Conservation (phyloP, 2,113 vertebrate genomes). For the Scortum barcoo region DNA sequence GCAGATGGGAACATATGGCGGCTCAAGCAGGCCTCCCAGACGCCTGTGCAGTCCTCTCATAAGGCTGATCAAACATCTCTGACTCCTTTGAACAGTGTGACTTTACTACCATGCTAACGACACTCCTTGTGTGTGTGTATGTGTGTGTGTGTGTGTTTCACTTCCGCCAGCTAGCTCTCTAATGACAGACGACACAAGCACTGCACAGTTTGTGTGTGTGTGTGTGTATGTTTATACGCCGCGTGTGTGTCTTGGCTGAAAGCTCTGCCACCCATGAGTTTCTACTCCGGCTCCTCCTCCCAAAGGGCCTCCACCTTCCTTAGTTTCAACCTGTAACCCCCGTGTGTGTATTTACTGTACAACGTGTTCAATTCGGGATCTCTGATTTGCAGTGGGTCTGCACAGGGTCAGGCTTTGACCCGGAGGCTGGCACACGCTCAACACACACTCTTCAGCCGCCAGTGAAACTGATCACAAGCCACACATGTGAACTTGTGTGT, state of each 20-base stretch:
- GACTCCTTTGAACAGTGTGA: constrained; percentile 79
- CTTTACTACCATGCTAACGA: constrained; percentile 75
- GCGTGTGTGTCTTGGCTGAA: constrained; percentile 58
- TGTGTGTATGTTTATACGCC: constrained; percentile 39
- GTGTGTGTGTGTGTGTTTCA: constrained; percentile 57
- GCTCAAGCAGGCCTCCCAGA: constrained; percentile 63
- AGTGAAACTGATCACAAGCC: constrained; percentile 69
- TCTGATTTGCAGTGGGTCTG: constrained; percentile 60
- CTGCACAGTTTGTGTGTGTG: constrained; percentile 33
- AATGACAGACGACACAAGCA: constrained; percentile 76
- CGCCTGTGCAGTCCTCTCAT: constrained; percentile 59
- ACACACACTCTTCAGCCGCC: constrained; percentile 58
- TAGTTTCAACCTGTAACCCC: constrained; percentile 66
- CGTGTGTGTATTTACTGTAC: constrained; percentile 55
- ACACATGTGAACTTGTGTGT: constrained; percentile 54
- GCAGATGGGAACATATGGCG: constrained; percentile 43
- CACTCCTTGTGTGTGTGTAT: constrained; percentile 57
- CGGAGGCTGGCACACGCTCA: constrained; percentile 63
- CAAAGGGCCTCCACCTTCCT: constrained; percentile 38
- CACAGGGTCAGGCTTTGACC: constrained; percentile 41
- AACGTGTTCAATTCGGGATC: constrained; percentile 50
- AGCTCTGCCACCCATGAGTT: constrained; percentile 73
- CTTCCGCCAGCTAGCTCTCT: constrained; percentile 72
- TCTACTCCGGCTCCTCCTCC: constrained; percentile 57
- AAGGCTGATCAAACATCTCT: constrained; percentile 76